Percentiles rank a stretch among this genome's conserved stretches.
phyloP scores from a whole-genome alignment of 2,797 vertebrate species.

The Microchirus variegatus region DNA sequence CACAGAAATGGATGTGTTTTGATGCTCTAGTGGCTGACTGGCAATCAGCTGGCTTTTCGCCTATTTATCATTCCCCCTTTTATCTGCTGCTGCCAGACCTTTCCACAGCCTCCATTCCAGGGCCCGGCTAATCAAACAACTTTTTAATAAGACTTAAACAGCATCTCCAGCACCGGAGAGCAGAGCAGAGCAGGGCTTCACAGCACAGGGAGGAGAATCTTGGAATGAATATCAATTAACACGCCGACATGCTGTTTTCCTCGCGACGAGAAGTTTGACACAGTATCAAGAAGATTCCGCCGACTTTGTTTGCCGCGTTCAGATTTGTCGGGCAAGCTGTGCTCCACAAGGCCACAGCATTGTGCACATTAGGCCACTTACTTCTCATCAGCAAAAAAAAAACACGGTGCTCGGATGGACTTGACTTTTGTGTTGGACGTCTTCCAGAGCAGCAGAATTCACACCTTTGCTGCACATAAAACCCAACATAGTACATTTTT shows the following conservation, averaged over 20 bases:
- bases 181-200: slow-evolving; percentile 76
- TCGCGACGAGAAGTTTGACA: slow-evolving; percentile 64
- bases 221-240: slow-evolving; percentile 84
- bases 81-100: slow-evolving; percentile 93
- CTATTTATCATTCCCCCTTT: slow-evolving; percentile 86
- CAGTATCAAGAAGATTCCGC: slow-evolving; percentile 62
- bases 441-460: slow-evolving; percentile 32
- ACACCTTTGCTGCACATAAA: slow-evolving; percentile 9
- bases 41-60: slow-evolving; percentile 80
- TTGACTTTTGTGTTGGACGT: slow-evolving; percentile 37
- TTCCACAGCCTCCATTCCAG: slow-evolving; percentile 83
- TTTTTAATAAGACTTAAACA: slow-evolving; percentile 89
- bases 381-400: slow-evolving; percentile 38
- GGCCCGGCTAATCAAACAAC: slow-evolving; percentile 87
- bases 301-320: slow-evolving; percentile 60
- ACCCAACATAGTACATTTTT: neutral
- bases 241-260: slow-evolving; percentile 59
- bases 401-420: slow-evolving; percentile 3
- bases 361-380: slow-evolving; percentile 18
- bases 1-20: slow-evolving; percentile 87
- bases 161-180: slow-evolving; percentile 79
- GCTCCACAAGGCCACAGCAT: slow-evolving; percentile 44
- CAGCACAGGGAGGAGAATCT: slow-evolving; percentile 69
- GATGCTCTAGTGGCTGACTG: slow-evolving; percentile 90
- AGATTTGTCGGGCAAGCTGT: slow-evolving; percentile 55